phyloP scores from a whole-genome alignment of 2,888 invertebrate genomes.

The Nemapogon koenigi region DNA sequence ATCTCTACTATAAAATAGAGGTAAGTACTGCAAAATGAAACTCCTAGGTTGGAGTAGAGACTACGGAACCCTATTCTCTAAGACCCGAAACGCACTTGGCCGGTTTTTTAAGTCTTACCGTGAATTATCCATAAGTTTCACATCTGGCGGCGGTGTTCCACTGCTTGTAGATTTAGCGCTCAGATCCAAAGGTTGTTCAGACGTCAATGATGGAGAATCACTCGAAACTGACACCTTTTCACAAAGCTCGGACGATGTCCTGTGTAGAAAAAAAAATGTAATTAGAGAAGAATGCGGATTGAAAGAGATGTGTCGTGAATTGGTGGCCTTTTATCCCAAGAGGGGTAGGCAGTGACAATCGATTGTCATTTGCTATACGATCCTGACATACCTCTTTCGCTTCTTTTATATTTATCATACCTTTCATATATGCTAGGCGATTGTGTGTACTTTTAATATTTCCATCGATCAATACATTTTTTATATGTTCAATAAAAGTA shows the following conservation, averaged over 20 bases:
- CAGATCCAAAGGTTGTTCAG: slow-evolving; percentile 85
- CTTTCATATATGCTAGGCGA: no score
- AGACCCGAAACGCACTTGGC: slow-evolving; percentile 11
- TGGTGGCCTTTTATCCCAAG: slow-evolving; percentile 5
- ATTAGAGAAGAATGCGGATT: not conserved
- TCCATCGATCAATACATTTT: no score
- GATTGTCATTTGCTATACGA: no score
- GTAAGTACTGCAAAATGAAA: no score
- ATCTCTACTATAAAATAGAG: no score
- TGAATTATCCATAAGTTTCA: slow-evolving; percentile 72
- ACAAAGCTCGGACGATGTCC: slow-evolving; percentile 31
- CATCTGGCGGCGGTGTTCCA: slow-evolving; percentile 57
- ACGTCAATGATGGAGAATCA: slow-evolving; percentile 55
- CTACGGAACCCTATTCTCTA: no score
- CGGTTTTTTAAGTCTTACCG: slow-evolving; percentile 50
- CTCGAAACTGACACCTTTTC: slow-evolving; percentile 49
- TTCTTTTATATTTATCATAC: no score
- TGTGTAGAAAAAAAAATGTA: slow-evolving; percentile 17
- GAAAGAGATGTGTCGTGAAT: not conserved
- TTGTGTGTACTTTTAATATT: no score
- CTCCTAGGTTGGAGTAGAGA: no score
- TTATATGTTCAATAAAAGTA: no score
- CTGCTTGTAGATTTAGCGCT: slow-evolving; percentile 77
- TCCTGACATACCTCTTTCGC: no score
- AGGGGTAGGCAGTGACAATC: no score